Percentiles rank a stretch among this genome's conserved stretches.
These are phyloP conservation scores for Ceryle rudis DNA, from an alignment of 2,797 vertebrate species.

Conservation along the genomic window DNA sequence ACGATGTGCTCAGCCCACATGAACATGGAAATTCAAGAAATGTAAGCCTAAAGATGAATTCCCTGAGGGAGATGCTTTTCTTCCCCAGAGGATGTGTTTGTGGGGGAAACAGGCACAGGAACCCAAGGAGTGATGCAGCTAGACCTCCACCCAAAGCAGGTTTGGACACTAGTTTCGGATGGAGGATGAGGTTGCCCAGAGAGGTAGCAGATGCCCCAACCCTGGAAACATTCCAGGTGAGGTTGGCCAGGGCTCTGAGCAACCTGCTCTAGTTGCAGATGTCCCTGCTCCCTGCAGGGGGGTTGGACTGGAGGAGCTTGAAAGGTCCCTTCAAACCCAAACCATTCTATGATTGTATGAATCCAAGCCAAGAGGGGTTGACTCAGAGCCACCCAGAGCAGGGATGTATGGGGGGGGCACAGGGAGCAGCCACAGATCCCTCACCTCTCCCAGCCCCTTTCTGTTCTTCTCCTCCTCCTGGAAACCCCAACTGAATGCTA, in stretches of 20 bases:
- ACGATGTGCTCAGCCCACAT: not conserved
- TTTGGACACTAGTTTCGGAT: not conserved
- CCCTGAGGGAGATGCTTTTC: not conserved
- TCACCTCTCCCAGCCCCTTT: not conserved
- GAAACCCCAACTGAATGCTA: not conserved
- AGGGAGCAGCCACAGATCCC: not conserved
- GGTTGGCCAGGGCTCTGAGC: not conserved
- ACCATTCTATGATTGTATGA: not conserved
- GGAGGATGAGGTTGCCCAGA: not conserved
- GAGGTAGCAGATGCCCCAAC: not conserved
- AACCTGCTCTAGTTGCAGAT: not conserved
- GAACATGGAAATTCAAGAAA: not conserved
- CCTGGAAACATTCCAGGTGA: not conserved
- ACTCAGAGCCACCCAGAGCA: not conserved
- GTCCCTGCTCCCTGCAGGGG: not conserved
- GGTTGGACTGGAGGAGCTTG: not conserved
- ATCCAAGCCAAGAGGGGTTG: not conserved
- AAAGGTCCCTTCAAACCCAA: not conserved
- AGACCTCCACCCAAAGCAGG: not conserved
- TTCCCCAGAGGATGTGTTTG: not conserved
- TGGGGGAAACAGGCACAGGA: not conserved
- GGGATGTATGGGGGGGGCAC: accelerated
- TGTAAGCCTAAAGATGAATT: not conserved
- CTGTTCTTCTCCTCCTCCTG: not conserved
- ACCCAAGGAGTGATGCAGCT: not conserved